Base-by-base conservation (phyloP, 2,797 vertebrate genomes). In the Xiphophorus birchmanni region DNA sequence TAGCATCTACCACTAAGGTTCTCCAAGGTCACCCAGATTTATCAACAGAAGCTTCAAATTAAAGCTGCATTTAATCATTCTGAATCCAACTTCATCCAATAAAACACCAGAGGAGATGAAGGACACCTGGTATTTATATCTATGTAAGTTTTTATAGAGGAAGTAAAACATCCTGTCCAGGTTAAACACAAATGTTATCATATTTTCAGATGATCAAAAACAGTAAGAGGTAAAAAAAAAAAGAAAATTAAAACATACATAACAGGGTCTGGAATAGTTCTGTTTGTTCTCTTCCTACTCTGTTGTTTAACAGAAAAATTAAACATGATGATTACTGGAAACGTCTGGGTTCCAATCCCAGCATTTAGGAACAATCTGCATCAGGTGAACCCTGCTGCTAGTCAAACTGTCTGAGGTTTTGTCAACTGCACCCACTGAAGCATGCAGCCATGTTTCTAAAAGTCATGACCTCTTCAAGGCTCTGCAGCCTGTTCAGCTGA, bases 1-100 rank as follows among this genome's bases (percentile, higher is more conserved):
- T 52, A 82, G 77, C 54, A 50, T 76, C 63, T 52, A 83, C 11
- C 32, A 37, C 32, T 60, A n/a, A 56, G 50, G 47, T 26, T n/a
- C 11, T 29, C 26, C 2, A 32, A 3, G 12, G 48, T 35, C 29
- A 50, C 9, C 26, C 26, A 32, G n/a, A 72, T 63, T 37, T 21
- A 2, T 32, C 29, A 63, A 67, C 32, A 37, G 2, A 37, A 35
- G 7, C 32, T 65, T 17, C 9, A 32, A 17, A 18, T 35, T 37
- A 3, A 17, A 1, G 29, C 32, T 18, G 2, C 15, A 65, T 65
- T 37, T 9, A 8, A 42, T 21, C 1, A 23, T 40, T 69, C 37
- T 23, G 65, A 23, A 32, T 10, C 21, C 18, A 42, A 67, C 35
- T 67, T 40, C 63, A 21, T 21, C 5, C 63, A 67, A 21, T 21